Conservation (phyloP, 2,888 invertebrate genomes). For the Drosophila nr. perissopoda region DNA sequence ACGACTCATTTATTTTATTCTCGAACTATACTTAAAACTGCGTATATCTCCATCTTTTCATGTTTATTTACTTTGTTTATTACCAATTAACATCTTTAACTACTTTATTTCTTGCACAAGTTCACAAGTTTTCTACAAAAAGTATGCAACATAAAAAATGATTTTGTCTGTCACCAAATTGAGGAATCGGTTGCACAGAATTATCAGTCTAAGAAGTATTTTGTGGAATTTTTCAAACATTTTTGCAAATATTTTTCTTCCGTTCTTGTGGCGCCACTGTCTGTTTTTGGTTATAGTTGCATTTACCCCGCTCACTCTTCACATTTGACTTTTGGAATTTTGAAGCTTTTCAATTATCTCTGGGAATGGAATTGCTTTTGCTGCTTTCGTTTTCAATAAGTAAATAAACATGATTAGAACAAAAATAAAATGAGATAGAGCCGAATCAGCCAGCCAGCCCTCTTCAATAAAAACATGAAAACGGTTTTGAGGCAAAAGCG, state of each 20-base stretch:
- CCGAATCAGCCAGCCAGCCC: constrained; percentile 31
- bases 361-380: constrained; percentile 53
- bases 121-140: constrained; percentile 15
- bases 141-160: constrained; percentile 44
- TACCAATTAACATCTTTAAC: neutral
- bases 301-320: constrained; percentile 5
- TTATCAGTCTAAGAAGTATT: neutral
- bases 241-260: too few relatives aligned
- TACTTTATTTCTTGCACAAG: neutral
- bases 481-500: constrained; percentile 32
- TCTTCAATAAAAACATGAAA: constrained; percentile 34
- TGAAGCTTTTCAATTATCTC: constrained; percentile 61
- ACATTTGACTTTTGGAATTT: constrained; percentile 32
- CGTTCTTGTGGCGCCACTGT: constrained; percentile 36
- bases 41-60: too few relatives aligned
- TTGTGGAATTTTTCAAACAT: neutral
- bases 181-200: neutral
- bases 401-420: constrained; percentile 66
- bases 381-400: constrained; percentile 67
- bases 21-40: neutral
- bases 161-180: neutral
- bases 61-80: neutral
- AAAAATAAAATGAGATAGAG: constrained; percentile 26
- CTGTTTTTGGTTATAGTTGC: constrained; percentile 27
- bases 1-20: neutral